These are phyloP conservation scores for Burhinus bistriatus DNA, from an alignment of 2,113 vertebrate species.

Conservation along the genomic window DNA sequence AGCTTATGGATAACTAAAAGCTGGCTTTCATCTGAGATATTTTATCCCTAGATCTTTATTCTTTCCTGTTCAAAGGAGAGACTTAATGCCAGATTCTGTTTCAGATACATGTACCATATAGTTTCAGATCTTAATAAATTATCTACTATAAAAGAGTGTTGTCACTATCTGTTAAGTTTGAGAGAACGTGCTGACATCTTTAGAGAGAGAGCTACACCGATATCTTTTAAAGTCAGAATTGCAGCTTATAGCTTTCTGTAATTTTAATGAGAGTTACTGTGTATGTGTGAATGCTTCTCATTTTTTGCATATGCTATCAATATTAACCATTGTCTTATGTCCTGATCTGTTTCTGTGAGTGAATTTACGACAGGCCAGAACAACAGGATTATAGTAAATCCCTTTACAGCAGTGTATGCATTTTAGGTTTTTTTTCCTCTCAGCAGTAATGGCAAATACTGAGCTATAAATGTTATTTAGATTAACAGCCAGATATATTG, in stretches of 20 bases:
- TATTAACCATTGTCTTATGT: neutral
- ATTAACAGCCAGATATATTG: neutral
- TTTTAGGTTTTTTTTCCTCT: neutral
- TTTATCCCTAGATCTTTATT: neutral
- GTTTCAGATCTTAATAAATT: neutral
- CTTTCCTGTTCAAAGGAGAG: neutral
- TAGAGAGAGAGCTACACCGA: neutral
- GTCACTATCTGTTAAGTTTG: neutral
- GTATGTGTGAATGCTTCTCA: neutral
- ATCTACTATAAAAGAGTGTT: neutral
- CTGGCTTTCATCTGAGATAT: neutral
- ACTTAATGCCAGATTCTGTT: neutral
- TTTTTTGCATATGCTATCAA: neutral
- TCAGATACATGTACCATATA: neutral
- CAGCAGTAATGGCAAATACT: neutral
- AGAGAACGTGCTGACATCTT: neutral
- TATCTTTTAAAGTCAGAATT: neutral
- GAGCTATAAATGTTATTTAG: neutral
- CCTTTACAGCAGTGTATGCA: neutral
- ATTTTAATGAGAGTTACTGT: neutral
- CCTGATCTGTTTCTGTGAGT: neutral
- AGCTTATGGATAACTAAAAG: neutral
- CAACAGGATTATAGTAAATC: neutral
- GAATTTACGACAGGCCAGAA: neutral
- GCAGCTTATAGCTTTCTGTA: neutral